phyloP scores from a whole-genome alignment of 2,113 vertebrate species.

The Paradoxurus hermaphroditus region DNA sequence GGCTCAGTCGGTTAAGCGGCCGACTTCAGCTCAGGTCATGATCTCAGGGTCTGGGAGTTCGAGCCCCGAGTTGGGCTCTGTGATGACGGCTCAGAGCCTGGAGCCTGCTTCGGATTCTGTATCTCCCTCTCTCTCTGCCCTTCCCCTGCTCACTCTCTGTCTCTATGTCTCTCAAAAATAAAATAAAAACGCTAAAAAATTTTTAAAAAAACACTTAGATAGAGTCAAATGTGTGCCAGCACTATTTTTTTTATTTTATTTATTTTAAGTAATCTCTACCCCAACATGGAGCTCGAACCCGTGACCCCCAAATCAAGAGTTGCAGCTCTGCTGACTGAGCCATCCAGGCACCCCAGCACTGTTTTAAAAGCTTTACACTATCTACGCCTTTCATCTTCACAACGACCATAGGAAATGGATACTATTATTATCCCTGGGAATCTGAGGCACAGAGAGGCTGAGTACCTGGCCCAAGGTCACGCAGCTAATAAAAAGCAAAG shows the following conservation, averaged over 20 bases:
- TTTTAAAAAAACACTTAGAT: not conserved
- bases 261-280: not conserved
- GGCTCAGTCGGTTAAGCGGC: no score
- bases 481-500: not conserved
- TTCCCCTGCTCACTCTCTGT: no score
- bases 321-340: not conserved
- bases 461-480: not conserved
- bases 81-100: no score
- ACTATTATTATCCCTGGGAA: not conserved
- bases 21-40: no score
- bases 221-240: not conserved
- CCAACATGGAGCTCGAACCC: not conserved
- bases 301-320: not conserved
- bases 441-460: not conserved
- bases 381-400: not conserved
- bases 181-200: no score
- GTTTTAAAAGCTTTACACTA: not conserved
- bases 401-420: not conserved
- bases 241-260: not conserved
- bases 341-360: not conserved
- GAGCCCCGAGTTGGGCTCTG: no score
- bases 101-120: no score
- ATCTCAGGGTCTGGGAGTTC: no score
- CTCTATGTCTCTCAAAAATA: no score
- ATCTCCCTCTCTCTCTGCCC: no score